Percentiles rank a stretch among this genome's conserved stretches.
These are phyloP conservation scores for Polymixis lichenea DNA, from an alignment of 2,888 invertebrate genomes.

Conservation along the genomic window DNA sequence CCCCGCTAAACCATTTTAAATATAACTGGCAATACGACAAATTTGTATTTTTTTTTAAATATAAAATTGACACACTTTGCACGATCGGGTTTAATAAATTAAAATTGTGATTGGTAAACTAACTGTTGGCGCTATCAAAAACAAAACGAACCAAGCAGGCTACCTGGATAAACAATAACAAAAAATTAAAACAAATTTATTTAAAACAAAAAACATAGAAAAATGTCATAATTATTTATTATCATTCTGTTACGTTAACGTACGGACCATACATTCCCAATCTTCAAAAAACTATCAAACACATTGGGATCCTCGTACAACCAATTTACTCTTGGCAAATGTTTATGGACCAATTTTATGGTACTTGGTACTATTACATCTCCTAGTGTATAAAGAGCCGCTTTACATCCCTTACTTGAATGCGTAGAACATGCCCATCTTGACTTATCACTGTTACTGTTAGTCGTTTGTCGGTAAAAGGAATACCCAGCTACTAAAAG, in stretches of 20 bases:
- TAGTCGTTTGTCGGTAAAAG: slow-evolving; percentile 25
- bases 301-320: slow-evolving; percentile 26
- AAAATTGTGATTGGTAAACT: not conserved
- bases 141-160: too few relatives aligned
- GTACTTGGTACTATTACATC: slow-evolving; percentile 13
- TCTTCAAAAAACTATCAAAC: slow-evolving; percentile 3
- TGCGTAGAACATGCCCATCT: slow-evolving; percentile 47
- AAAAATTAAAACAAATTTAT: not conserved
- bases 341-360: slow-evolving; percentile 18
- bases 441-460: slow-evolving; percentile 5
- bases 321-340: slow-evolving; percentile 37
- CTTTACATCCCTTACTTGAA: slow-evolving; percentile 30
- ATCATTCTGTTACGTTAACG: not conserved
- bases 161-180: not conserved
- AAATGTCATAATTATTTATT: not conserved
- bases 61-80: too few relatives aligned
- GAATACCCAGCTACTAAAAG: slow-evolving; percentile 37
- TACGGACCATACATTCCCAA: slow-evolving; percentile 27
- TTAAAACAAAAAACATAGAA: not conserved
- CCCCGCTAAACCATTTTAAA: too few relatives aligned
- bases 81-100: too few relatives aligned
- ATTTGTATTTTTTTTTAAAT: too few relatives aligned
- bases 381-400: slow-evolving; percentile 20
- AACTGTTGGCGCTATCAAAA: not conserved
- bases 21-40: too few relatives aligned